Percentiles rank a stretch among this genome's conserved stretches.
Conservation (phyloP, 2,797 vertebrate species). For the Oreochromis mossambicus region DNA sequence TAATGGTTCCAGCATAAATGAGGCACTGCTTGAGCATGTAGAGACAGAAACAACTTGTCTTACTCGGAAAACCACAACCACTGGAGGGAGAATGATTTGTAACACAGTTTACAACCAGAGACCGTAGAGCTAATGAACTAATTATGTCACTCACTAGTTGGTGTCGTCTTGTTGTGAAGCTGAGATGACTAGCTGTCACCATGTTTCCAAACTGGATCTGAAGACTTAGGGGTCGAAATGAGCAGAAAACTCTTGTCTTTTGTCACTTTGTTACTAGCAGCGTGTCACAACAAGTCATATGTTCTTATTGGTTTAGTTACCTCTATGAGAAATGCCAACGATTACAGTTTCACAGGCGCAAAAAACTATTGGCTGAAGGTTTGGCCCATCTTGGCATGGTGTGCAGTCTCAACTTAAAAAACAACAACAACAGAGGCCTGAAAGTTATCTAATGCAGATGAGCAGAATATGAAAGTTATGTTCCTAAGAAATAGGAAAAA, state of each 20-base stretch:
- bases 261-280: background rate
- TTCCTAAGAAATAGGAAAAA: background rate
- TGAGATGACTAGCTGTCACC: background rate
- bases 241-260: background rate
- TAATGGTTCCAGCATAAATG: background rate
- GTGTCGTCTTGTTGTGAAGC: background rate
- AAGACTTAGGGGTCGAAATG: background rate
- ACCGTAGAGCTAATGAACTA: background rate
- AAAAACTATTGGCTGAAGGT: background rate
- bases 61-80: background rate
- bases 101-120: background rate
- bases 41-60: background rate
- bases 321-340: background rate
- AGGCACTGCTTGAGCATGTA: fast-evolving
- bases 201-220: background rate
- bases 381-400: background rate
- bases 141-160: background rate
- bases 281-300: background rate
- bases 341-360: background rate
- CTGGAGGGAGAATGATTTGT: background rate
- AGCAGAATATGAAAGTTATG: background rate
- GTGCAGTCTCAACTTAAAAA: background rate
- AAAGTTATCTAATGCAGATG: background rate
- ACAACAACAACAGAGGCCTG: background rate
- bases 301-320: background rate